phyloP scores from a whole-genome alignment of 2,797 vertebrate species.

The Ceryle rudis region DNA sequence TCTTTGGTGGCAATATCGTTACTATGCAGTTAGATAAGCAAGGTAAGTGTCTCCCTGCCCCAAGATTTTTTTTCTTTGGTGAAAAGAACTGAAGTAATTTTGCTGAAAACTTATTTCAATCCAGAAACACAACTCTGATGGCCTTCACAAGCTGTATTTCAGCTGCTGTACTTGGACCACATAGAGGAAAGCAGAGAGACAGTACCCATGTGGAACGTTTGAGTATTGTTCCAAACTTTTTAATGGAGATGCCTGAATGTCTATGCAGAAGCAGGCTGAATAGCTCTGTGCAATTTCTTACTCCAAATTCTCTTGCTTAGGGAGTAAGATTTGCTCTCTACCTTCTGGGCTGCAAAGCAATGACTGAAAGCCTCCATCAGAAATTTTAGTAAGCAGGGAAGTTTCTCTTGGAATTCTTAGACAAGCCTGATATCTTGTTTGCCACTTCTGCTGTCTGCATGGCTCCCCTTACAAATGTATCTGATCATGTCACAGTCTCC shows the following conservation, averaged over 20 bases:
- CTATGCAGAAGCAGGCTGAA: neutral
- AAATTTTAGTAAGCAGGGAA: neutral
- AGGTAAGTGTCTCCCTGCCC: neutral
- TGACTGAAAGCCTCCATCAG: neutral
- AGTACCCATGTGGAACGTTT: neutral
- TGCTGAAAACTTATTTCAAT: neutral
- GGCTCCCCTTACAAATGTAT: neutral
- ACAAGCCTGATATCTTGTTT: neutral
- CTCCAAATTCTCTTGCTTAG: neutral
- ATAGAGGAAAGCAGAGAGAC: neutral
- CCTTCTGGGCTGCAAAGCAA: neutral
- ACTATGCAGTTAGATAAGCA: neutral
- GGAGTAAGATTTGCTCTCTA: neutral
- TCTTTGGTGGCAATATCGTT: neutral
- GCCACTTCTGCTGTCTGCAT: neutral
- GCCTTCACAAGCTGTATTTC: neutral
- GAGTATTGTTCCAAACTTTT: conserved; percentile 1
- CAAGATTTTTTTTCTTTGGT: rapidly evolving
- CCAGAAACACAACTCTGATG: neutral
- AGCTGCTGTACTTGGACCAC: neutral
- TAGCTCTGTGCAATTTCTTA: neutral
- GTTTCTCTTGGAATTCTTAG: neutral
- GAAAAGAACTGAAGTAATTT: neutral
- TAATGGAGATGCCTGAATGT: neutral
- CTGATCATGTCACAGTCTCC: neutral